Conservation (phyloP, 2,113 vertebrate genomes). For the Pipra filicauda region DNA sequence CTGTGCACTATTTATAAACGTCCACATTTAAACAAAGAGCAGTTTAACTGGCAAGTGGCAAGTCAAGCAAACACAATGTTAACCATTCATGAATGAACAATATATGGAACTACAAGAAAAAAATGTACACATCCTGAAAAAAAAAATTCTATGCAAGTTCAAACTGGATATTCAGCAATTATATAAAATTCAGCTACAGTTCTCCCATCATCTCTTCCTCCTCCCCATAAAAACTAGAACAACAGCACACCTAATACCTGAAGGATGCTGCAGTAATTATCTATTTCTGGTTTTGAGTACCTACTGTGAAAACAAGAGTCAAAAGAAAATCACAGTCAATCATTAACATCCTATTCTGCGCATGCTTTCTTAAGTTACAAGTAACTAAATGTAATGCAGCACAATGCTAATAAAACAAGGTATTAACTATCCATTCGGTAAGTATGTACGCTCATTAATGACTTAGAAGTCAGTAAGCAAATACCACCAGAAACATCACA, state of each 20-base stretch:
- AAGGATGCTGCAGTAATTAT: background rate
- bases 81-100: background rate
- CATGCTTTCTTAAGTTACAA: background rate
- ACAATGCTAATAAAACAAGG: background rate
- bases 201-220: background rate
- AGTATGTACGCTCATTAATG: background rate
- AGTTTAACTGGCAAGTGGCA: background rate
- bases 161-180: background rate
- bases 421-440: background rate
- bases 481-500: background rate
- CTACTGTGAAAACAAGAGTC: background rate
- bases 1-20: background rate
- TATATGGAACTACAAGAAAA: background rate
- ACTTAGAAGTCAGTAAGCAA: background rate
- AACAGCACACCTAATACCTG: background rate
- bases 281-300: background rate
- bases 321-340: background rate
- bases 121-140: background rate
- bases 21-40: background rate
- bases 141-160: background rate
- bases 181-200: background rate
- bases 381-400: background rate
- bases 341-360: background rate
- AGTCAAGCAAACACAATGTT: background rate
- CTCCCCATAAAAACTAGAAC: fast-evolving